A percentile compares a stretch with the other conserved stretches of the same genome.
Evolutionary conservation across 1,140 invertebrate genomes (phyloP).

Genomic region (Drosophila tropicalis): DNA sequence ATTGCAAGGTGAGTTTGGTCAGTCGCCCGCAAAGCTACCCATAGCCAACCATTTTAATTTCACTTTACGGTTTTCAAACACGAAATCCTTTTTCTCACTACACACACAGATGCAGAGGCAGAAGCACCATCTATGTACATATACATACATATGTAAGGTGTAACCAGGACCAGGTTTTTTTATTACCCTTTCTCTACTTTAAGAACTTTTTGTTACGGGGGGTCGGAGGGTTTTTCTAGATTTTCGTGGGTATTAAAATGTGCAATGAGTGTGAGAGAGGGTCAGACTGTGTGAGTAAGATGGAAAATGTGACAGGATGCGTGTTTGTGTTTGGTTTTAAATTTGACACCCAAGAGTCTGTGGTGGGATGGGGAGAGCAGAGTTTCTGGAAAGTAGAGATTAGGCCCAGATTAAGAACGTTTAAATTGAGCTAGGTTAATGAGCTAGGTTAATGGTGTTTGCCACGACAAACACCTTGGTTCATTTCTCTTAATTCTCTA

Average conservation of each 20-base stretch:
- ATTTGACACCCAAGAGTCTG: slow-evolving; percentile 2
- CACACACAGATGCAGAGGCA: slow-evolving; percentile 5
- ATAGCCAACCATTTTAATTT: slow-evolving; percentile 73
- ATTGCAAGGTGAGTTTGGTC: slow-evolving; percentile 43
- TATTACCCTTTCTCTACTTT: slow-evolving; percentile 10
- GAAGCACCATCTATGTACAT: neutral
- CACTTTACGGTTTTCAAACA: slow-evolving; percentile 80
- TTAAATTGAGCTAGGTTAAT: slow-evolving; percentile 5
- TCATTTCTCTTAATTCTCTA: neutral
- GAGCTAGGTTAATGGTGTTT: no score
- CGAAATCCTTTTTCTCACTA: slow-evolving; percentile 71
- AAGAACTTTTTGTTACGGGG: slow-evolving; percentile 1
- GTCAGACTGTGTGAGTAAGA: neutral
- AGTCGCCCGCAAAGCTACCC: slow-evolving; percentile 51
- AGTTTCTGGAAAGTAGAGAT: neutral
- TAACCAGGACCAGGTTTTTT: slow-evolving; percentile 4
- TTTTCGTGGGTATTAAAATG: slow-evolving; percentile 8
- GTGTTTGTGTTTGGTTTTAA: slow-evolving; percentile 6
- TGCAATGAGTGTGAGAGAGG: neutral
- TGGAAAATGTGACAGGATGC: slow-evolving; percentile 2
- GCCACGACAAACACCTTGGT: no score
- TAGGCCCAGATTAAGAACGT: slow-evolving; percentile 1
- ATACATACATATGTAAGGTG: neutral
- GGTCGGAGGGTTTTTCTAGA: neutral
- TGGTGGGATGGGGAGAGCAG: neutral